These are phyloP conservation scores for Fopius arisanus DNA, from an alignment of 1,140 invertebrate species.

Conservation along the genomic window DNA sequence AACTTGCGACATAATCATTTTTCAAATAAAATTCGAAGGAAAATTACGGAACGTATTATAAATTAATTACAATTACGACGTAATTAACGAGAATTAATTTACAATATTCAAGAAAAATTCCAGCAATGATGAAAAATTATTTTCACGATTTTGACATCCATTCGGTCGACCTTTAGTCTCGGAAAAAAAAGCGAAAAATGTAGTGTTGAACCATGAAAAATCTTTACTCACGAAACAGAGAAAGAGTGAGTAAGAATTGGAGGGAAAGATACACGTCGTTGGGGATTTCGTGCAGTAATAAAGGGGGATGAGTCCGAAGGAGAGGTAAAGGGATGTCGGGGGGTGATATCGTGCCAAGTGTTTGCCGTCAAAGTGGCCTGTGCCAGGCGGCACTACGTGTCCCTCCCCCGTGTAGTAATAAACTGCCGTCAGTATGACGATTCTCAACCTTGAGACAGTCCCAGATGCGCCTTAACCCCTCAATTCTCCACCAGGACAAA, in stretches of 20 bases:
- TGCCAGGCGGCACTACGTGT: conserved; percentile 53
- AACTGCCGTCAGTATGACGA: conserved; percentile 47
- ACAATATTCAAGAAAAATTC: too few relatives aligned
- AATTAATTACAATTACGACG: too few relatives aligned
- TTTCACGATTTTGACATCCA: too few relatives aligned
- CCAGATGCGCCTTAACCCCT: not conserved
- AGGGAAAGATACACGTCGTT: not conserved
- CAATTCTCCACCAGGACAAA: too few relatives aligned
- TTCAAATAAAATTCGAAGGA: too few relatives aligned
- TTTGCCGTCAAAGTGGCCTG: conserved; percentile 53
- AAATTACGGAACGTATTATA: too few relatives aligned
- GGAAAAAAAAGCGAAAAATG: too few relatives aligned
- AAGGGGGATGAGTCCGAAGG: conserved; percentile 2
- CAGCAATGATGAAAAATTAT: too few relatives aligned
- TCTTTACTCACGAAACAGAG: not conserved
- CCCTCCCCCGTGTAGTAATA: conserved; percentile 47
- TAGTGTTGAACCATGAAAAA: too few relatives aligned
- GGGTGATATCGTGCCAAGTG: conserved; percentile 52
- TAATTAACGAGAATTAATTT: too few relatives aligned
- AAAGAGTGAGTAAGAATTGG: conserved; percentile 1
- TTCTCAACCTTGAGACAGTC: conserved; percentile 46
- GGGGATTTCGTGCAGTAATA: conserved; percentile 29
- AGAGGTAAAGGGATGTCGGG: conserved; percentile 14
- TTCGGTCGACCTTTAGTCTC: too few relatives aligned
- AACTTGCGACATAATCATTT: too few relatives aligned